phyloP scores from a whole-genome alignment of 1,140 invertebrate genomes.

The Drosophila pruinosa region DNA sequence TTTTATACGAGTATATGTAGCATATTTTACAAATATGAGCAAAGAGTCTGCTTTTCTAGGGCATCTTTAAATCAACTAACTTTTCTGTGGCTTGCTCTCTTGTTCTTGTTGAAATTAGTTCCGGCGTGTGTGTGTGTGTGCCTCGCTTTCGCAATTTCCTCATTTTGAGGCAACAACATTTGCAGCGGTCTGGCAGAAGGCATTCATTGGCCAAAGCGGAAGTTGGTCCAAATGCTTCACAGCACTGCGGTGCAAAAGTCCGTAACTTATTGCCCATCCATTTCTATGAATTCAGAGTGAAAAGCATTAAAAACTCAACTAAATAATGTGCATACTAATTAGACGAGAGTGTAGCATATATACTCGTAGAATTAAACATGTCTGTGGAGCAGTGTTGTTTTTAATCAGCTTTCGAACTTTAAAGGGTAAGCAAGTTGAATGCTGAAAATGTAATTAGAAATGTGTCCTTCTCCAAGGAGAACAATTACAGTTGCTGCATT shows the following conservation, averaged over 20 bases:
- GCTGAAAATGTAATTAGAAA: too few species aligned
- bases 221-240: slow-evolving; percentile 38
- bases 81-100: background rate
- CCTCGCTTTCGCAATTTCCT: slow-evolving; percentile 38
- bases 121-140: slow-evolving; percentile 12
- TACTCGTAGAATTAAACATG: too few species aligned
- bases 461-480: too few species aligned
- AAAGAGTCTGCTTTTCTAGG: slow-evolving; percentile 25
- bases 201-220: slow-evolving; percentile 21
- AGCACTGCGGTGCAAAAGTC: slow-evolving; percentile 8
- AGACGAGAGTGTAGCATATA: background rate
- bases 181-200: slow-evolving; percentile 4
- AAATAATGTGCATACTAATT: slow-evolving; percentile 42
- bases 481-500: too few species aligned
- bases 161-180: slow-evolving; percentile 11
- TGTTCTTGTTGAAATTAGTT: slow-evolving; percentile 26
- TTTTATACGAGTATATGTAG: too few species aligned
- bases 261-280: slow-evolving; percentile 7
- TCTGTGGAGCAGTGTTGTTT: background rate
- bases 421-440: too few species aligned
- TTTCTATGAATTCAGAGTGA: slow-evolving; percentile 3
- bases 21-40: too few species aligned
- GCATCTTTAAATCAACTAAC: slow-evolving; percentile 2
- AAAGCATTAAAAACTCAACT: slow-evolving; percentile 7
- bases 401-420: too few species aligned